Conservation (phyloP, 2,113 vertebrate genomes). For the Rhineura floridana region DNA sequence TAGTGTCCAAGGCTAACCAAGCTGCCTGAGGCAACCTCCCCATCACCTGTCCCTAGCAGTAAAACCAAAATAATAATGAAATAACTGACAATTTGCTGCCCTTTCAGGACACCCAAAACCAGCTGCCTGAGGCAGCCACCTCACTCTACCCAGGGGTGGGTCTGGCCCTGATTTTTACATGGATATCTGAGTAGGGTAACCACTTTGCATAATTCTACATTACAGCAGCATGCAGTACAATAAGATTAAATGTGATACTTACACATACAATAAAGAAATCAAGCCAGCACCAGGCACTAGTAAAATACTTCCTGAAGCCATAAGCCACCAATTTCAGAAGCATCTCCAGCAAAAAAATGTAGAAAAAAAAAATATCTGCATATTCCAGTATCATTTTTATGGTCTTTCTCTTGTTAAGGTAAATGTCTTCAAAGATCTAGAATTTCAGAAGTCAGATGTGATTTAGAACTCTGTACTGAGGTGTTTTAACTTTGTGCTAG, state of each 20-base stretch:
- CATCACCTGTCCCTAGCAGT: too few species aligned
- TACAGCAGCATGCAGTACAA: not conserved
- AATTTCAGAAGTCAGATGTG: slow-evolving; percentile 50
- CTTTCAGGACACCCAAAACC: too few species aligned
- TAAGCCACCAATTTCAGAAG: slow-evolving; percentile 94
- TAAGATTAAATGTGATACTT: slow-evolving; percentile 62
- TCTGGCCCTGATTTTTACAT: not conserved
- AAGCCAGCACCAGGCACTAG: slow-evolving; percentile 94
- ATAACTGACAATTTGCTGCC: too few species aligned
- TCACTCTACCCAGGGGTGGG: too few species aligned
- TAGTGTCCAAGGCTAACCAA: too few species aligned
- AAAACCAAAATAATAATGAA: too few species aligned
- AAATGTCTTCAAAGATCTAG: slow-evolving; percentile 93
- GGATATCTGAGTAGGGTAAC: not conserved
- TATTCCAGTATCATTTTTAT: slow-evolving; percentile 82
- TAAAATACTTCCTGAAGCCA: slow-evolving; percentile 94
- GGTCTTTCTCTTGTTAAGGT: slow-evolving; percentile 75
- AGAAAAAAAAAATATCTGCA: slow-evolving; percentile 90
- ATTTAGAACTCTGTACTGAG: not conserved
- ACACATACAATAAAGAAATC: slow-evolving; percentile 93
- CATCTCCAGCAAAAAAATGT: slow-evolving; percentile 93
- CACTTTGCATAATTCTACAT: not conserved
- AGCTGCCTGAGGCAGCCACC: too few species aligned
- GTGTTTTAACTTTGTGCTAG: not conserved
- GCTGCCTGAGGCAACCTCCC: too few species aligned